Percentiles rank a stretch among this genome's conserved stretches.
Conservation (phyloP, 2,888 invertebrate genomes). For the Acronicta psi region DNA sequence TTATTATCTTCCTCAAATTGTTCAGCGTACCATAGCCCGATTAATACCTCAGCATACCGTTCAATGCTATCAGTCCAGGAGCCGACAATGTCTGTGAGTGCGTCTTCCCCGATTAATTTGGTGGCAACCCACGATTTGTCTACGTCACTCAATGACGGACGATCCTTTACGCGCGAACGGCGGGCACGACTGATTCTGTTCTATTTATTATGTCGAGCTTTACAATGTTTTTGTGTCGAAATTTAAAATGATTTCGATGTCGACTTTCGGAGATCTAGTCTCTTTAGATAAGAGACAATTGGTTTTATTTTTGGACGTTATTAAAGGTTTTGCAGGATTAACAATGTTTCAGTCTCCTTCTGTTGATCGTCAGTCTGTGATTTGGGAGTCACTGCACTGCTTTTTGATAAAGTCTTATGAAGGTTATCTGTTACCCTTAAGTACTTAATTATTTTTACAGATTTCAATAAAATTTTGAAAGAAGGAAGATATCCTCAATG, state of each 20-base stretch:
- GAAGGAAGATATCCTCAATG: too few species aligned
- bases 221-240: conserved; percentile 1
- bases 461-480: too few species aligned
- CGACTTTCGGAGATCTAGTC: neutral
- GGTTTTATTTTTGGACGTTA: too few species aligned
- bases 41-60: conserved; percentile 39
- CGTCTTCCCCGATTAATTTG: conserved; percentile 55
- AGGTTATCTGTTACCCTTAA: too few species aligned
- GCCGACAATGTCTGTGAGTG: conserved; percentile 40
- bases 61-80: conserved; percentile 40
- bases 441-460: too few species aligned
- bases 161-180: conserved; percentile 30
- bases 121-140: conserved; percentile 52
- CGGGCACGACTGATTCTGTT: conserved; percentile 27
- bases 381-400: too few species aligned
- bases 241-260: conserved; percentile 4
- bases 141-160: conserved; percentile 52
- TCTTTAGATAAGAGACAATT: too few species aligned
- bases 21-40: conserved; percentile 34
- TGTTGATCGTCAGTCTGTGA: too few species aligned
- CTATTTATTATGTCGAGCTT: conserved; percentile 31
- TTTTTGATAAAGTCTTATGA: too few species aligned
- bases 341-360: too few species aligned
- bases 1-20: conserved; percentile 22
- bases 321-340: too few species aligned